phyloP scores from a whole-genome alignment of 2,113 vertebrate genomes.

The Crotophaga sulcirostris region DNA sequence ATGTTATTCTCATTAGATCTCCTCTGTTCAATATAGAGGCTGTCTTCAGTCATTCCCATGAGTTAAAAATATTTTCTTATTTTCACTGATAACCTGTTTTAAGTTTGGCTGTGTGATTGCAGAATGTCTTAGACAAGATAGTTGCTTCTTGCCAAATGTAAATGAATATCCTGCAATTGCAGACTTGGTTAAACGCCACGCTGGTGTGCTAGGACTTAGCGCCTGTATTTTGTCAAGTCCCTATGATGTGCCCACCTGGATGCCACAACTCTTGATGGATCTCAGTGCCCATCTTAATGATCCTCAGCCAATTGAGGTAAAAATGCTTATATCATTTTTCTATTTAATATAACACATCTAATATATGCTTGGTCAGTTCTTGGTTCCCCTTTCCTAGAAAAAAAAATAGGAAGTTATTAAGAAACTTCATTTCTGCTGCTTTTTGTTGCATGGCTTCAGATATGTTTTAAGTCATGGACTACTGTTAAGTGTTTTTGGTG shows the following conservation, averaged over 20 bases:
- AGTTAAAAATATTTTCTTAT: neutral
- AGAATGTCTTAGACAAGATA: neutral
- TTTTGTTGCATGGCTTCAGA: neutral
- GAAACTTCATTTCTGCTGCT: neutral
- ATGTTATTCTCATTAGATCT: neutral
- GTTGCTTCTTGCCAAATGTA: neutral
- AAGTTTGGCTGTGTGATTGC: neutral
- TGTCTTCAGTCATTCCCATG: neutral
- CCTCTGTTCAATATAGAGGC: neutral
- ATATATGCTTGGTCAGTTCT: neutral
- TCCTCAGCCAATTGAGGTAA: constrained; percentile 96
- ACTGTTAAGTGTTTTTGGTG: neutral
- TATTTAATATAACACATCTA: neutral
- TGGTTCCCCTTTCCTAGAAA: neutral
- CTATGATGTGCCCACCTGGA: constrained; percentile 96
- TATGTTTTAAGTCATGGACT: neutral
- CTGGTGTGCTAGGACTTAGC: constrained; percentile 94
- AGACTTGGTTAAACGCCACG: constrained; percentile 94
- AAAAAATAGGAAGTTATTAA: neutral
- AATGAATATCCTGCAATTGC: neutral
- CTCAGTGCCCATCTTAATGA: constrained; percentile 96
- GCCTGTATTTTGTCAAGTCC: constrained; percentile 95
- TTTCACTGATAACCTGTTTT: neutral
- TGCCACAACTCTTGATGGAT: constrained; percentile 97
- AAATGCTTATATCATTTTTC: neutral